Percentiles rank a stretch among this genome's conserved stretches.
phyloP scores from a whole-genome alignment of 1,140 invertebrate genomes.

The Drosophila sucinea region DNA sequence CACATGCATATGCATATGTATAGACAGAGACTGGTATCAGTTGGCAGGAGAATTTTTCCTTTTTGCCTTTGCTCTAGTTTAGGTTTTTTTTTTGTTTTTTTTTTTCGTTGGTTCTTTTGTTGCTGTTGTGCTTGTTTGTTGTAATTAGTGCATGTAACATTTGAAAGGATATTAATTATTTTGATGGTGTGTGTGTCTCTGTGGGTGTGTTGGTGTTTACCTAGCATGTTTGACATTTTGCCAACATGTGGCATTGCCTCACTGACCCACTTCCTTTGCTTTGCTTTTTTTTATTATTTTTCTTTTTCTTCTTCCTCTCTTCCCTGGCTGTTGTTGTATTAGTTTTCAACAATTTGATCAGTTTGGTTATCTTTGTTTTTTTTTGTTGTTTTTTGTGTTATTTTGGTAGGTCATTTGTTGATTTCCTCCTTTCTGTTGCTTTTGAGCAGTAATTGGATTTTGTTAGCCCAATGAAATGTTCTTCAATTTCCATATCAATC shows the following conservation, averaged over 20 bases:
- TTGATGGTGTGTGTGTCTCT: slow-evolving; percentile 49
- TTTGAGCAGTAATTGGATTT: slow-evolving; percentile 36
- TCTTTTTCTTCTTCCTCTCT: not conserved
- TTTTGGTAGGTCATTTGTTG: slow-evolving; percentile 39
- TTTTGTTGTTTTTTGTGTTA: slow-evolving; percentile 27
- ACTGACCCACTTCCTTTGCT: slow-evolving; percentile 58
- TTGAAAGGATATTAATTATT: slow-evolving; percentile 78
- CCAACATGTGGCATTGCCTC: slow-evolving; percentile 49
- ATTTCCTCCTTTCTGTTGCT: slow-evolving; percentile 31
- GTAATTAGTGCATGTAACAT: slow-evolving; percentile 77
- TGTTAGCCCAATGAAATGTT: not conserved
- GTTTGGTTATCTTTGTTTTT: slow-evolving; percentile 30
- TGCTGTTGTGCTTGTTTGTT: slow-evolving; percentile 55
- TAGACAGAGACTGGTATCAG: slow-evolving; percentile 11
- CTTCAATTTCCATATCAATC: slow-evolving; percentile 17
- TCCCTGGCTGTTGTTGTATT: slow-evolving; percentile 22
- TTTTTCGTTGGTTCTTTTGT: slow-evolving; percentile 31
- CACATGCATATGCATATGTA: not conserved
- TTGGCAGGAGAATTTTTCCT: slow-evolving; percentile 15
- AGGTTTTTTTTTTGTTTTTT: slow-evolving; percentile 35
- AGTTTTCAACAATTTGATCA: slow-evolving; percentile 28
- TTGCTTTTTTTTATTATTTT: slow-evolving; percentile 4
- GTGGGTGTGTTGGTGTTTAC: slow-evolving; percentile 32
- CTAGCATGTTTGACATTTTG: slow-evolving; percentile 55
- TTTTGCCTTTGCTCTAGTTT: slow-evolving; percentile 23